Evolutionary conservation across 1,140 invertebrate species (phyloP).

Genomic region (Diprion similis): DNA sequence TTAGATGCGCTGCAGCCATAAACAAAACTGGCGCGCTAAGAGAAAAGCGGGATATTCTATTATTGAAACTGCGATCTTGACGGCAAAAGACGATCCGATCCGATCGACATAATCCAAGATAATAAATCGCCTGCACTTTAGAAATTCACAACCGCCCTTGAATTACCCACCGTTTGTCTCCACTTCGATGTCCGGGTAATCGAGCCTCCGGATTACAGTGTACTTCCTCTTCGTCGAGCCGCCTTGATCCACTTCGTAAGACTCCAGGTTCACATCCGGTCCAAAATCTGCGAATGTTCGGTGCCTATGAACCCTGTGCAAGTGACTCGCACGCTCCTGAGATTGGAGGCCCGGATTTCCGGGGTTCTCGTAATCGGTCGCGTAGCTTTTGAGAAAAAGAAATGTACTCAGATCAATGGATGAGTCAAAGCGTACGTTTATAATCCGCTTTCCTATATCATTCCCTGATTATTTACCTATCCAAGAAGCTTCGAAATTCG

Average conservation of each 20-base stretch:
- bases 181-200: slow-evolving; percentile 13
- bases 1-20: too few species aligned
- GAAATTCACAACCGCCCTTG: too few species aligned
- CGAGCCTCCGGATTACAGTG: slow-evolving; percentile 8
- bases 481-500: neutral
- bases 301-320: too few species aligned
- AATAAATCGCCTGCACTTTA: too few species aligned
- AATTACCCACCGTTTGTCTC: slow-evolving; percentile 6
- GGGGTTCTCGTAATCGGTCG: neutral
- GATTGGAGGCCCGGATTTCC: neutral
- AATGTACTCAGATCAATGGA: neutral
- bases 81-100: too few species aligned
- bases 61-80: too few species aligned
- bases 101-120: too few species aligned
- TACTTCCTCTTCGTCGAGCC: slow-evolving; percentile 5
- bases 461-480: neutral
- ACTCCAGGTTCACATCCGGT: neutral
- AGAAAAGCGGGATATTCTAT: too few species aligned
- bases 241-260: neutral
- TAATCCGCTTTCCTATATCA: neutral
- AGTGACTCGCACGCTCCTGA: neutral
- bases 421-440: neutral
- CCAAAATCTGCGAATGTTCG: neutral
- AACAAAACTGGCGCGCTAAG: too few species aligned
- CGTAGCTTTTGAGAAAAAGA: neutral